phyloP scores from a whole-genome alignment of 2,797 vertebrate genomes.

The Lophotriccus pileatus region DNA sequence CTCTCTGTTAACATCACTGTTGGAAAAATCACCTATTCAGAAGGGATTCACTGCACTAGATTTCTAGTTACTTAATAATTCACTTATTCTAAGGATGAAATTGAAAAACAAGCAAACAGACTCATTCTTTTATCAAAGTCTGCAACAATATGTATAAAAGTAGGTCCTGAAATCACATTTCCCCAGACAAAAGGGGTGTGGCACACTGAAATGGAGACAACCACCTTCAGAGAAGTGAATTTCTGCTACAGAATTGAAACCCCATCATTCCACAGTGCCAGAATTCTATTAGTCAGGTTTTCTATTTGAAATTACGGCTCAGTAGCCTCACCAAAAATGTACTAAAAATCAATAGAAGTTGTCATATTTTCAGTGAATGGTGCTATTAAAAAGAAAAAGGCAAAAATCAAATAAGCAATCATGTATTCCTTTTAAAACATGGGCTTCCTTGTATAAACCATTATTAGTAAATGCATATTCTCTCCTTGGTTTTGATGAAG shows the following conservation, averaged over 20 bases:
- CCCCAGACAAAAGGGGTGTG: neutral
- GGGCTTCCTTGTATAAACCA: neutral
- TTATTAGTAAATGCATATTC: neutral
- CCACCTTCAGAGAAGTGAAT: neutral
- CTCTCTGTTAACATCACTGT: neutral
- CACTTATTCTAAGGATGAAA: neutral
- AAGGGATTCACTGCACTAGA: neutral
- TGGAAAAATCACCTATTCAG: neutral
- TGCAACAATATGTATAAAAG: neutral
- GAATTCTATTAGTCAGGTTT: neutral
- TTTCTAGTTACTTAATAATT: neutral
- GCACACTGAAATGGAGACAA: neutral
- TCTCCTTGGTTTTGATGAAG: neutral
- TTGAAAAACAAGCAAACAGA: neutral
- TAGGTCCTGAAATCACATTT: neutral
- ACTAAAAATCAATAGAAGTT: neutral
- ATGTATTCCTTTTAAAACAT: neutral
- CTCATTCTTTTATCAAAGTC: neutral
- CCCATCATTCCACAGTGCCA: neutral
- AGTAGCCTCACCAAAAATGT: neutral
- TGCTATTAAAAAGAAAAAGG: neutral
- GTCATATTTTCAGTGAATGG: neutral
- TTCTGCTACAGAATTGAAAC: neutral
- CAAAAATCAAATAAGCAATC: neutral
- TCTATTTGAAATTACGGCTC: neutral